Evolutionary conservation across 2,888 invertebrate species (phyloP).

Genomic region (Beris chalybata): DNA sequence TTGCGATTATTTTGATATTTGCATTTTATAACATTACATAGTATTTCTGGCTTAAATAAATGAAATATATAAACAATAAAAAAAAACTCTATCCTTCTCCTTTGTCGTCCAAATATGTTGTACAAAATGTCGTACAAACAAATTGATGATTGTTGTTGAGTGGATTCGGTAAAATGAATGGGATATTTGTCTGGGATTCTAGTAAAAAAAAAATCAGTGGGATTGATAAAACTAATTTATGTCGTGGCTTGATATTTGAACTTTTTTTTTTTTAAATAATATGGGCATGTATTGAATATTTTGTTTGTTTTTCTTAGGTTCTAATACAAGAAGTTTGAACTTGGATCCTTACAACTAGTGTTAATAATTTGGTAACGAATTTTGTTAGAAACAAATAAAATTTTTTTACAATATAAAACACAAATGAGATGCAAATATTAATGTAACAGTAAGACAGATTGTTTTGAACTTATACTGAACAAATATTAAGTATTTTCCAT

Average conservation of each 20-base stretch:
- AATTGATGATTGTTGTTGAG: not conserved
- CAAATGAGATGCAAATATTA: slow-evolving; percentile 56
- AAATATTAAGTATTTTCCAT: no score
- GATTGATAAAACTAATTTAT: slow-evolving; percentile 4
- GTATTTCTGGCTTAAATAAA: not conserved
- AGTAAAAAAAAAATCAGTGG: not conserved
- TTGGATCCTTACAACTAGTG: slow-evolving; percentile 7
- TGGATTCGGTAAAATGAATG: not conserved
- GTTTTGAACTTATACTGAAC: no score
- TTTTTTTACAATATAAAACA: slow-evolving; percentile 59
- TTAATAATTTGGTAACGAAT: not conserved
- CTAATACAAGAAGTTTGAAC: not conserved
- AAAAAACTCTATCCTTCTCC: slow-evolving; percentile 38
- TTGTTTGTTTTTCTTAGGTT: not conserved
- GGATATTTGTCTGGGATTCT: not conserved
- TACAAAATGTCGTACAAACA: not conserved
- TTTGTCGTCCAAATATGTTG: slow-evolving; percentile 16
- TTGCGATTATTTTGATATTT: slow-evolving; percentile 9
- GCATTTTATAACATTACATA: slow-evolving; percentile 9
- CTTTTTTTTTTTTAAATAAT: not conserved
- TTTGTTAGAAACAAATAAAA: slow-evolving; percentile 39
- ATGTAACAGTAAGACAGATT: slow-evolving; percentile 42
- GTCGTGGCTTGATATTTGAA: slow-evolving; percentile 4
- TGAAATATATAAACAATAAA: no score
- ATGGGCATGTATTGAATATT: not conserved